phyloP scores from a whole-genome alignment of 2,113 vertebrate genomes.

The Brachypodius melanocephalos region DNA sequence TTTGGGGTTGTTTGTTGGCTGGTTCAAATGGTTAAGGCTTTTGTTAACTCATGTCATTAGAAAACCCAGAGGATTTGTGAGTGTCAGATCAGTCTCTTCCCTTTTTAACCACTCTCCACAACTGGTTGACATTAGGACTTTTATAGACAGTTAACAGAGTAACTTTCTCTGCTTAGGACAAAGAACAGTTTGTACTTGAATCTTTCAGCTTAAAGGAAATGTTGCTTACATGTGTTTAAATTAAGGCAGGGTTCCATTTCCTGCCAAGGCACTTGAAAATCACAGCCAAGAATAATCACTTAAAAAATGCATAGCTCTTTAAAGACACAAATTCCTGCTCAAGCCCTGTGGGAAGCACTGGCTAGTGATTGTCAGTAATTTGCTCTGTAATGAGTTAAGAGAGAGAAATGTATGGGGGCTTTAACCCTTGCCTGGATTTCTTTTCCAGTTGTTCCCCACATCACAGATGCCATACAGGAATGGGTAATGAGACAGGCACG shows the following conservation, averaged over 20 bases:
- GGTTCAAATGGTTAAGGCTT: background rate
- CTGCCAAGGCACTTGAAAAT: constrained; percentile 7
- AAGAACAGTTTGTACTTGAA: constrained; percentile 10
- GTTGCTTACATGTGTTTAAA: background rate
- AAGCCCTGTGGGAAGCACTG: background rate
- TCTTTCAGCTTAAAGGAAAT: background rate
- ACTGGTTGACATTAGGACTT: background rate
- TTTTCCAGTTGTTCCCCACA: constrained; percentile 90
- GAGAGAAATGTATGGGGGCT: background rate
- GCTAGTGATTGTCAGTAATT: background rate
- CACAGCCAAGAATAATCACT: background rate
- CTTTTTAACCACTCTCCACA: background rate
- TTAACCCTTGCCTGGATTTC: background rate
- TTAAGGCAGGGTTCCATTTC: background rate
- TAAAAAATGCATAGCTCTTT: background rate
- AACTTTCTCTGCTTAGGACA: background rate
- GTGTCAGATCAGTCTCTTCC: background rate
- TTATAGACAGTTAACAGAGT: background rate
- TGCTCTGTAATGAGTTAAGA: background rate
- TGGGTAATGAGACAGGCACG: constrained; percentile 93
- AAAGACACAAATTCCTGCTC: background rate
- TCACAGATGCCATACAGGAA: constrained; percentile 97
- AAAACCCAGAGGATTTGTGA: background rate
- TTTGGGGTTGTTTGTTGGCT: background rate
- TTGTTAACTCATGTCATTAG: background rate